Percentiles rank a stretch among this genome's conserved stretches.
Conservation (phyloP, 2,113 vertebrate genomes). For the Misgurnus anguillicaudatus region DNA sequence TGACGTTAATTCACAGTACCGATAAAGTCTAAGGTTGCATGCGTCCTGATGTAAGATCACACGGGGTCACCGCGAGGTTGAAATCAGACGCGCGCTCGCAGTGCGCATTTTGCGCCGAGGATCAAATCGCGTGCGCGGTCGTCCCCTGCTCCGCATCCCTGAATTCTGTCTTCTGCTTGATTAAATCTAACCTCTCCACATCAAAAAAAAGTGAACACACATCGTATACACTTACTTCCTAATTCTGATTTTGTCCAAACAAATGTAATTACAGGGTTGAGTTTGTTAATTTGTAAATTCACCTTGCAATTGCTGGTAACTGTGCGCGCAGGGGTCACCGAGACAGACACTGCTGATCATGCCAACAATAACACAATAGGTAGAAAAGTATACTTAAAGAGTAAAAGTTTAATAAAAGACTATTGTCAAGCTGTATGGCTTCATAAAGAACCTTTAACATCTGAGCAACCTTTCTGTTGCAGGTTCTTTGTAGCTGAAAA, state of each 20-base stretch:
- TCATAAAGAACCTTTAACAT: too few relatives aligned
- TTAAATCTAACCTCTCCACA: slow-evolving; percentile 51
- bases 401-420: too few relatives aligned
- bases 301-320: slow-evolving; percentile 53
- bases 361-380: neutral
- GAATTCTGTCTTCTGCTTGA: slow-evolving; percentile 38
- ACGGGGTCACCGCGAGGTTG: slow-evolving; percentile 71
- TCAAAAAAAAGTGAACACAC: slow-evolving; percentile 35
- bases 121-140: slow-evolving; percentile 51
- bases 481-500: too few relatives aligned
- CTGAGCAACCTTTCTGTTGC: too few relatives aligned
- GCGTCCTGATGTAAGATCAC: slow-evolving; percentile 66
- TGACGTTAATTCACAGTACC: slow-evolving; percentile 68
- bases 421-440: too few relatives aligned
- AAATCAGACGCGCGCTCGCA: slow-evolving; percentile 59
- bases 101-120: slow-evolving; percentile 54
- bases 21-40: slow-evolving; percentile 66
- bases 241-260: slow-evolving; percentile 56
- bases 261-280: slow-evolving; percentile 41
- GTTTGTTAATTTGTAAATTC: slow-evolving; percentile 55
- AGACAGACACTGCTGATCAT: slow-evolving; percentile 10
- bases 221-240: slow-evolving; percentile 43
- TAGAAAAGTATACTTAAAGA: neutral
- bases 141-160: slow-evolving; percentile 28
- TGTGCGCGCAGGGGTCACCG: slow-evolving; percentile 35